Evolutionary conservation across 2,797 vertebrate species (phyloP).

Genomic region (Pseudochaenichthys georgianus): DNA sequence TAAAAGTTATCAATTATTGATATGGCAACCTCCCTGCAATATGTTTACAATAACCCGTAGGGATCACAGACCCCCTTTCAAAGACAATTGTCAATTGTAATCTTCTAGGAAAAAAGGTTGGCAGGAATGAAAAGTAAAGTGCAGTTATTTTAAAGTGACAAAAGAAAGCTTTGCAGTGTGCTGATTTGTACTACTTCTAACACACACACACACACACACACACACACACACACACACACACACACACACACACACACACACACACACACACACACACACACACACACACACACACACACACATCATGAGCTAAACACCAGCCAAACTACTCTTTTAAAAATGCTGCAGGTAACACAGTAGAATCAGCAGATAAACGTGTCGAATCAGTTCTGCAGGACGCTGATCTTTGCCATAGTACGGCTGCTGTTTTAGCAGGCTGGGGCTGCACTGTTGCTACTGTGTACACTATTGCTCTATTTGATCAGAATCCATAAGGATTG

Average conservation of each 20-base stretch:
- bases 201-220: too few relatives aligned
- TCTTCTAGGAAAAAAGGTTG: not conserved
- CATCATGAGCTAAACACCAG: conserved; percentile 9
- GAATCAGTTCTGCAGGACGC: conserved; percentile 64
- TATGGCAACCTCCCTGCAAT: too few relatives aligned
- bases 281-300: too few relatives aligned
- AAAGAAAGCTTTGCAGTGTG: conserved; percentile 2
- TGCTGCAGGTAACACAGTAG: conserved; percentile 17
- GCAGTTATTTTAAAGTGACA: not conserved
- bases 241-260: too few relatives aligned
- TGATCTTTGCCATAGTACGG: conserved; percentile 75
- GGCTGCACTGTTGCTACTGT: conserved; percentile 73
- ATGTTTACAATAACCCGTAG: too few relatives aligned
- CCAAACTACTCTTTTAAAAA: conserved; percentile 15
- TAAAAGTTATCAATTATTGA: too few relatives aligned
- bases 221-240: too few relatives aligned
- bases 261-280: not conserved
- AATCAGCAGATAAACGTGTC: conserved; percentile 67
- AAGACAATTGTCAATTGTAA: too few relatives aligned
- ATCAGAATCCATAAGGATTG: conserved; percentile 82
- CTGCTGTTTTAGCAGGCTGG: conserved; percentile 71
- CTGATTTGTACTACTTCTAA: conserved; percentile 4
- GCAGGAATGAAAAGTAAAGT: too few relatives aligned
- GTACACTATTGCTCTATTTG: conserved; percentile 77
- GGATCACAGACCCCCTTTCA: too few relatives aligned